phyloP scores from a whole-genome alignment of 1,140 invertebrate genomes.

The Matsumurasca onukii region DNA sequence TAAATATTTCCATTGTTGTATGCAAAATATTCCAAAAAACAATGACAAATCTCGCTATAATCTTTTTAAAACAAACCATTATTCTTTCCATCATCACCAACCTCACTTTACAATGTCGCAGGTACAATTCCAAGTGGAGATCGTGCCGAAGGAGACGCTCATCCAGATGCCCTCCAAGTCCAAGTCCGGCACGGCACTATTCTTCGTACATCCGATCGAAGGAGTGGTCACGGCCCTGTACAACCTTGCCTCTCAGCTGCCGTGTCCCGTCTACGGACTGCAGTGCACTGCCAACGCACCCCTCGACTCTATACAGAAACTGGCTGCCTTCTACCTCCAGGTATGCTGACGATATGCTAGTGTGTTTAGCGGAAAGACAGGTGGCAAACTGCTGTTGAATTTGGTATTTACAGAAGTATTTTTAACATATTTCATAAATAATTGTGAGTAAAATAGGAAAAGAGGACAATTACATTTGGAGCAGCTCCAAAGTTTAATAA shows the following conservation, averaged over 20 bases:
- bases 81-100: no score
- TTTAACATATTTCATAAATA: no score
- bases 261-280: conserved; percentile 82
- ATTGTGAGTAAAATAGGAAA: no score
- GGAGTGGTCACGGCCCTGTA: conserved; percentile 73
- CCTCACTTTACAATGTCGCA: no score
- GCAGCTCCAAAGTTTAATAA: no score
- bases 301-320: conserved; percentile 64
- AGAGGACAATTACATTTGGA: no score
- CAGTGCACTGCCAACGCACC: conserved; percentile 82
- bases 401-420: no score
- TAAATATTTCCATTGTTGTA: no score
- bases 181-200: conserved; percentile 56
- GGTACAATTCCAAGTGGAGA: conserved; percentile 53
- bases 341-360: conserved; percentile 50
- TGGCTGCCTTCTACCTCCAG: conserved; percentile 78
- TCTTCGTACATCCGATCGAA: conserved; percentile 90
- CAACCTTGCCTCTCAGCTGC: conserved; percentile 66
- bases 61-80: no score
- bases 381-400: no score
- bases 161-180: conserved; percentile 60
- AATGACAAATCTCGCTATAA: no score
- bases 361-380: background rate
- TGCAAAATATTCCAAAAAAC: no score
- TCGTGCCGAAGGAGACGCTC: conserved; percentile 66